Evolutionary conservation across 2,113 vertebrate species (phyloP), one percentile per base, ranked within the genome.

Genomic region (Siniperca chuatsi): DNA sequence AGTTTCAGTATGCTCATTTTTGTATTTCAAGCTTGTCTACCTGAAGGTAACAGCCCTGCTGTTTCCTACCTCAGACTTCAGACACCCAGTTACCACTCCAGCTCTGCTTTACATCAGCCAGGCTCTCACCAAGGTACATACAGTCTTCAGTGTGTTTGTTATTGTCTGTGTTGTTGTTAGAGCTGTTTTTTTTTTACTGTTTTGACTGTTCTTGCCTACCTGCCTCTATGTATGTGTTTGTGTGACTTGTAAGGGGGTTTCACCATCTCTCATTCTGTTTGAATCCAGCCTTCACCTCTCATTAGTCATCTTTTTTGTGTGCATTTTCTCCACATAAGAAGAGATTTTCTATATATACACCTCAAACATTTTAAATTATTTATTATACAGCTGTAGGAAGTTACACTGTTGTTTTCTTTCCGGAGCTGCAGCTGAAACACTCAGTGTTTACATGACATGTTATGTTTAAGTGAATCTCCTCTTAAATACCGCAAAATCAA

Each of bases 11-110:
- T 25, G 29, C 65, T 40, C 77, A 46, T 75, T 65, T 77, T 60
- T 90, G 8, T 73, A 42, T 86, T 73, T 88, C 64, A 77, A 99
- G 98, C 93, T 99, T 2, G 54, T 99, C 61, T 97, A 97, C 82
- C 92, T 99, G 93, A 99, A 98, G 91, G 94, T 99, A n/a, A 87
- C 90, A 0, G 96, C 96, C 2, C 83, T 98, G 12, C 87, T 99
- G 73, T 99, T 99, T 85, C 97, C 98, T 0, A 96, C 97, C 18
- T 99, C 98, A 0, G 98, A 99, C 90, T 98, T 98, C 94, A 90
- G 98, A 93, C 98, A 99, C 74, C 97, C 97, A 0, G 97, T 99
- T 8, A 96, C 96, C 29, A 99, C 98, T 4, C 98, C 98, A 3
- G 96, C 97, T 0, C 92, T 99, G 79, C 80, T 97, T 4, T 97